Base-by-base conservation (phyloP, 2,888 invertebrate species). In the Dione vanillae region DNA sequence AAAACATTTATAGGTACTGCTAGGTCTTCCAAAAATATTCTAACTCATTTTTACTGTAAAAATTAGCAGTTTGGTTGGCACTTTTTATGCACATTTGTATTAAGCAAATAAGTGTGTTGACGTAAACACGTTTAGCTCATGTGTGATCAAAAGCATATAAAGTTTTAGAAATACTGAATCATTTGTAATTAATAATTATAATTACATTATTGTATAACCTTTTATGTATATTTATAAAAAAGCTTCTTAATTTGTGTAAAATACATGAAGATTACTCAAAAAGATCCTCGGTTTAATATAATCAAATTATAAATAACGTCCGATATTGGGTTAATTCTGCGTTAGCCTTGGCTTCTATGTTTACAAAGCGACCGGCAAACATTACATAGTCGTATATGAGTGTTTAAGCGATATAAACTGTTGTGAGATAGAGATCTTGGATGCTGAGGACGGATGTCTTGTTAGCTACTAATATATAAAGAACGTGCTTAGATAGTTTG, bases 351-450 rank as follows among this genome's bases (percentile, higher is more conserved):
- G 67, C 37, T 19, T 49, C 51, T 59, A n/a, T 67, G 67, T 67
- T 67, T 67, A 67, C 59, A 16, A 27, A 61, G 41, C 61, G 35
- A 61, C 41, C 49, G 58, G 67, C 49, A 51, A 61, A 67, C 59
- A 59, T 16, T 67, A 19, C 41, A 45, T n/a, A 65, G 64, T 19
- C 9, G 11, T 16, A 43, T 35, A 54, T 35, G 59, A 20, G 12
- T 45, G 61, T 61, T 61, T 45, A 61, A 56, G 11, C 35, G 11
- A 27, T 43, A 35, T 45, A 49, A 19, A 19, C 0, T 49, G n/a
- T 11, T 7, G 45, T 35, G 61, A 61, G 27, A 27, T 45, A 59
- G n/a, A 61, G 45, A 35, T 61, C 27, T 61, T 11, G 45, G 10
- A 45, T 45, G 27, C 61, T 45, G 35, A 11, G 45, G 16, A 7